Base-by-base conservation (phyloP, 2,888 invertebrate species). In the Erebia epiphron region DNA sequence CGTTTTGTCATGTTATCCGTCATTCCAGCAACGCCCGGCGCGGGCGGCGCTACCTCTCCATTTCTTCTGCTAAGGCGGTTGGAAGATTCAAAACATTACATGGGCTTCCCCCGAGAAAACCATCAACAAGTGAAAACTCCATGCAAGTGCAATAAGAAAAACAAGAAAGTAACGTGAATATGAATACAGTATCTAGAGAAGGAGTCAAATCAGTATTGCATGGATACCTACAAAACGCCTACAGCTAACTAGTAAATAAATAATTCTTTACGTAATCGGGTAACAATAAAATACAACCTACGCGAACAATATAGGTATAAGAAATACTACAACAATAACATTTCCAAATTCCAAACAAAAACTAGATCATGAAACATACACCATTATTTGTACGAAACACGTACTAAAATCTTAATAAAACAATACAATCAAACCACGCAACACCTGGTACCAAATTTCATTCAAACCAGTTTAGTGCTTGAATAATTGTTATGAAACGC, bases 401-500 rank as follows among this genome's bases (percentile, higher is more conserved):
- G 67, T 57, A 58, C 57, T 58, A 67, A 67, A 67, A 58, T 49
- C 58, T 46, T 67, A 58, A 67, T 67, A 54, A 67, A 63, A 65
- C 61, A 49, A 52, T 64, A 70, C 57, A 68, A 67, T 69, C 61
- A 61, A 68, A 67, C 52, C 60, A 73, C 71, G 72, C 72, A 75
- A 74, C 74, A 75, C 70, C 75, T 74, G 73, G 75, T 50, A 73
- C 74, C 70, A 64, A 75, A 73, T 72, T 74, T 70, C 72, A 68
- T 68, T 69, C 68, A 69, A 74, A 75, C 75, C 75, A 74, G 75
- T 75, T 72, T 67, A 71, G 69, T 69, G 72, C 71, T 73, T 73
- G 73, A 76, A 76, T 76, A 76, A 76, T 76, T 74, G 67, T 76
- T 76, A 75, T 76, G 76, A 76, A 76, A 76, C 70, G 68, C 73